Evolutionary conservation across 2,888 invertebrate genomes (phyloP).

Genomic region (Acleris laterana): DNA sequence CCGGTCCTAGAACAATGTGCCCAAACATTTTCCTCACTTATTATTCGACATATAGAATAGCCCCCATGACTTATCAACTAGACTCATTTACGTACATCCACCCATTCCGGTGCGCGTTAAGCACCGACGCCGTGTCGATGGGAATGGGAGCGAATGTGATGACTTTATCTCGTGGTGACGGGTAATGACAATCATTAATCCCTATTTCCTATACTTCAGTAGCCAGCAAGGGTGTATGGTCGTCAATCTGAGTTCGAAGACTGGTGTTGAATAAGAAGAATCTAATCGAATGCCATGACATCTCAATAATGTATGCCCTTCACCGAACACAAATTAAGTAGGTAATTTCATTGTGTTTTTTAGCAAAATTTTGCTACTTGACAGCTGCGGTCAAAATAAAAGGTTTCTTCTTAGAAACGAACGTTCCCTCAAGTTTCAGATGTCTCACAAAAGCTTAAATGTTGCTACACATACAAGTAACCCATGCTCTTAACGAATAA

Average conservation of each 20-base stretch:
- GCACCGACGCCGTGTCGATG: conserved; percentile 23
- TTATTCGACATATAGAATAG: conserved; percentile 59
- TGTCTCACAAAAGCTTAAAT: no score
- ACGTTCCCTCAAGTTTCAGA: no score
- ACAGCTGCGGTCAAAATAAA: no score
- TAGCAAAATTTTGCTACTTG: no score
- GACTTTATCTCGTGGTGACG: conserved; percentile 7
- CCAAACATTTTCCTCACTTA: conserved; percentile 73
- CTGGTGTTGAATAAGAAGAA: no score
- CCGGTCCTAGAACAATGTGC: conserved; percentile 81
- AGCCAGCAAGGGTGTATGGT: not conserved
- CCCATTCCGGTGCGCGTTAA: conserved; percentile 34
- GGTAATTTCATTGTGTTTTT: no score
- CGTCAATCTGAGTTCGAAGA: no score
- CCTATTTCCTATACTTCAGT: conserved; percentile 9
- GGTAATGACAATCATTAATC: conserved; percentile 19
- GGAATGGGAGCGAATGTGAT: conserved; percentile 28
- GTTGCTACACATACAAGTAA: no score
- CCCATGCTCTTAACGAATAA: not conserved
- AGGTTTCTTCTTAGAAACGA: no score
- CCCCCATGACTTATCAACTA: conserved; percentile 52
- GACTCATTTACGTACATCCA: conserved; percentile 37
- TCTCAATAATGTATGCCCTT: no score
- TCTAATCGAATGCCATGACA: no score
- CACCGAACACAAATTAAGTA: no score